These are phyloP conservation scores for Margarornis squamiger DNA, from an alignment of 2,797 vertebrate genomes.

Conservation along the genomic window DNA sequence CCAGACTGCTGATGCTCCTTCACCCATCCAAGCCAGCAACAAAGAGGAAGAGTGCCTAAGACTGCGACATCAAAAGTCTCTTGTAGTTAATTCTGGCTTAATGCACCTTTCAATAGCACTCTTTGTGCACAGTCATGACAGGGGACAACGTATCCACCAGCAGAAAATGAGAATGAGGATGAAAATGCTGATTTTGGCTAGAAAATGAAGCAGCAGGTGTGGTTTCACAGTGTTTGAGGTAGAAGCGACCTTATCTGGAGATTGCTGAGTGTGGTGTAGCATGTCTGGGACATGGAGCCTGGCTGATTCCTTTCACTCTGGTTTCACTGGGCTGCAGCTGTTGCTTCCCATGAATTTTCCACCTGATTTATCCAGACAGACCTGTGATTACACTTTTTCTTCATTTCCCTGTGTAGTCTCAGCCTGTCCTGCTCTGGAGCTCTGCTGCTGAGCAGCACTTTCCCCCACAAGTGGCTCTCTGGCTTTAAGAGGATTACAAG, in stretches of 20 bases:
- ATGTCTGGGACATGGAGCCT: neutral
- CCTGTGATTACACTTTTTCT: neutral
- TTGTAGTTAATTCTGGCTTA: neutral
- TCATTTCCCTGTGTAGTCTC: neutral
- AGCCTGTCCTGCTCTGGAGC: neutral
- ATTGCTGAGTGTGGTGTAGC: neutral
- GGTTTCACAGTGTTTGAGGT: neutral
- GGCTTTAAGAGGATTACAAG: neutral
- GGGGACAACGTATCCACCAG: neutral
- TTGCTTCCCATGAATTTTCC: neutral
- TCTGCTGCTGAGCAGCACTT: neutral
- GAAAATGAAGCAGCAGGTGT: neutral
- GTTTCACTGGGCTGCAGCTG: neutral
- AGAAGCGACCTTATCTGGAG: neutral
- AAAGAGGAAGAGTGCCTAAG: neutral
- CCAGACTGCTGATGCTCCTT: no score
- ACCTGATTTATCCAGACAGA: neutral
- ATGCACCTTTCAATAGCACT: neutral
- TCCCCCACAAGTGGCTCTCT: neutral
- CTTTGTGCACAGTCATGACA: rapidly evolving
- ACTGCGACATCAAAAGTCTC: neutral
- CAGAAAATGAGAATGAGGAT: neutral
- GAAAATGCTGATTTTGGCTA: neutral
- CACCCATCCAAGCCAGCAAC: neutral
- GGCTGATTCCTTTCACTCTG: neutral